A percentile compares a stretch with the other conserved stretches of the same genome.
Evolutionary conservation across 2,797 vertebrate genomes (phyloP).

Genomic region (Eulemur coronatus): DNA sequence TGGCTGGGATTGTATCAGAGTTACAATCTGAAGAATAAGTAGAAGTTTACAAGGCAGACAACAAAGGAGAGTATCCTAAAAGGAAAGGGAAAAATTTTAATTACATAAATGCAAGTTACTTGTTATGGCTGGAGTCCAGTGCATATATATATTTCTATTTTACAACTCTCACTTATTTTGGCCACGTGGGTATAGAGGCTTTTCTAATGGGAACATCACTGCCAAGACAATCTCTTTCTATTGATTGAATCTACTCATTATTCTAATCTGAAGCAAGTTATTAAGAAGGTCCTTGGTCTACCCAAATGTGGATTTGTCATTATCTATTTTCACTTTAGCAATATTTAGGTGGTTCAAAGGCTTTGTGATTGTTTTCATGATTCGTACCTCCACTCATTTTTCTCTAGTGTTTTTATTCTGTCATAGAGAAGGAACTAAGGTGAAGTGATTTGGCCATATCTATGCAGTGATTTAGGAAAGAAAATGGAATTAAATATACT

Average conservation of each 20-base stretch:
- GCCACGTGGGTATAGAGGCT: not conserved
- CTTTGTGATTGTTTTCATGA: not conserved
- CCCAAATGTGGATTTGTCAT: not conserved
- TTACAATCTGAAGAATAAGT: not conserved
- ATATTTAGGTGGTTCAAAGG: not conserved
- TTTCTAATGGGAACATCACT: not conserved
- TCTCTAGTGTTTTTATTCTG: not conserved
- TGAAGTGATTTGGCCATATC: not conserved
- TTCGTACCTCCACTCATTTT: not conserved
- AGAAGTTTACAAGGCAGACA: not conserved
- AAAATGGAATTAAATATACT: conserved; percentile 13
- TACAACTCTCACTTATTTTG: not conserved
- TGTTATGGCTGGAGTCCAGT: not conserved
- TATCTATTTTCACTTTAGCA: not conserved
- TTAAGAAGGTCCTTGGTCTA: not conserved
- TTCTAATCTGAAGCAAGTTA: not conserved
- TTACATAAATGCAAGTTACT: not conserved
- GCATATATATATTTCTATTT: not conserved
- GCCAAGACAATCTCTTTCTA: not conserved
- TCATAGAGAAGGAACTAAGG: not conserved
- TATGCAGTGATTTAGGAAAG: not conserved
- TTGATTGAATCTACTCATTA: not conserved
- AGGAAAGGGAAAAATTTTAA: not conserved
- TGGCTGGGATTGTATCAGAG: not conserved
- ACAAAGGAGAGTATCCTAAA: not conserved